Base-by-base conservation (phyloP, 2,888 invertebrate genomes). In the Euclidia mi region DNA sequence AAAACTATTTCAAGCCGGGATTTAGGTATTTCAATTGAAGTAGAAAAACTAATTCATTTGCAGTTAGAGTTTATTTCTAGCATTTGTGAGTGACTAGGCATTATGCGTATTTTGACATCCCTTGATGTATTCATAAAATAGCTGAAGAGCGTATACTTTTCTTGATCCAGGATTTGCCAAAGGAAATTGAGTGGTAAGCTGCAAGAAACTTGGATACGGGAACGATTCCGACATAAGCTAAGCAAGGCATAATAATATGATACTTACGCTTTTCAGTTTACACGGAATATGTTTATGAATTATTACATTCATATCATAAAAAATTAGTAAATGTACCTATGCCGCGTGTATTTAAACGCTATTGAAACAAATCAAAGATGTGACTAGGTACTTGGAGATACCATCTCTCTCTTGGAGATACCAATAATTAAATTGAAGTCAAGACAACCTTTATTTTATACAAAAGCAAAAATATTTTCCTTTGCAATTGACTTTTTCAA, bases 151-250 rank as follows among this genome's bases (percentile, higher is more conserved):
- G n/a, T n/a, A n/a, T n/a, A n/a, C 83, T 84, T 86, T 82, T 74
- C 71, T 78, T 86, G 84, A 89, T 85, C 89, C 88, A 75, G 87
- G 88, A 85, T 89, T 89, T 87, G 79, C 78, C 79, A 76, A 78
- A 82, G 82, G 82, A 89, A 89, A 89, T 89, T 89, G 89, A 85
- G 87, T 88, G 83, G 85, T 87, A 88, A 89, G 88, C 89, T 87
- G 80, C 79, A 79, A 81, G 79, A 85, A 83, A 83, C 82, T 75
- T 77, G 72, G 76, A 68, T 83, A 74, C 75, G 79, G 67, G 76
- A 81, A 79, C 81, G 76, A 79, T 79, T 76, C 68, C 67, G 64
- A 67, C 73, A 65, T 83, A 86, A 86, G 83, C 82, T 77, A 64
- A 77, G 74, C 76, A 71, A 74, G 71, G 76, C 69, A 74, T 78